These are phyloP conservation scores for Drosophila biarmipes DNA, from an alignment of 1,140 invertebrate genomes.

Conservation along the genomic window DNA sequence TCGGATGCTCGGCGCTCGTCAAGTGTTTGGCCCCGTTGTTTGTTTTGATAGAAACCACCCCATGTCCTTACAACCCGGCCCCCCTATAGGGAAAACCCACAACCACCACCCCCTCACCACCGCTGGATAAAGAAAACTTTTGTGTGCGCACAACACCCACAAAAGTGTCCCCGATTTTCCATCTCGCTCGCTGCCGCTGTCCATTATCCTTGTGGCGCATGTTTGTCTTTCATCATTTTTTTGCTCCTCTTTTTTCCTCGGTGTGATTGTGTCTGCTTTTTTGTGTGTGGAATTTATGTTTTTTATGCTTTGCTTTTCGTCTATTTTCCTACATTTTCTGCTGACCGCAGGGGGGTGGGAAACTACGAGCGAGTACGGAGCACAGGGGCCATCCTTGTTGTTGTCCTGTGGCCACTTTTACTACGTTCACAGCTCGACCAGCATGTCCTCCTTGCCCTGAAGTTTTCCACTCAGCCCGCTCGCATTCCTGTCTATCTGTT, in stretches of 20 bases:
- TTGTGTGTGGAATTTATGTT: conserved; percentile 70
- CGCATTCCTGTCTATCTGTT: conserved; percentile 34
- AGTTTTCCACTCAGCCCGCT: conserved; percentile 27
- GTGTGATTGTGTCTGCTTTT: conserved; percentile 11
- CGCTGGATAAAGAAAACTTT: conserved; percentile 29
- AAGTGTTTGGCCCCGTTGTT: conserved; percentile 60
- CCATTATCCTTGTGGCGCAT: conserved; percentile 79
- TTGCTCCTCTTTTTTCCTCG: conserved; percentile 37
- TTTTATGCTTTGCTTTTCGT: conserved; percentile 78
- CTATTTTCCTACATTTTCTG: conserved; percentile 73
- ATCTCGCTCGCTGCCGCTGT: conserved; percentile 36
- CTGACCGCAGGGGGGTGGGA: conserved; percentile 58
- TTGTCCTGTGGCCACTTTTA: conserved; percentile 60
- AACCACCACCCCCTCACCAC: neutral
- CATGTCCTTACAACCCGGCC: conserved; percentile 6
- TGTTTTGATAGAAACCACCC: conserved; percentile 63
- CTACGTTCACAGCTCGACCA: conserved; percentile 42
- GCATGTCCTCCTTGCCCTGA: conserved; percentile 48
- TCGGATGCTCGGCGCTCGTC: conserved; percentile 38
- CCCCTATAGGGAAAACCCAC: neutral
- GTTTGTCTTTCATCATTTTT: conserved; percentile 83
- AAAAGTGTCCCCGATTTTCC: conserved; percentile 36
- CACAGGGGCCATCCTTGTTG: conserved; percentile 31
- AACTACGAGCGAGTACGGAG: conserved; percentile 22
- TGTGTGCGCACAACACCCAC: conserved; percentile 50